Conservation (phyloP, 1,140 invertebrate species). For the Linepithema humile region DNA sequence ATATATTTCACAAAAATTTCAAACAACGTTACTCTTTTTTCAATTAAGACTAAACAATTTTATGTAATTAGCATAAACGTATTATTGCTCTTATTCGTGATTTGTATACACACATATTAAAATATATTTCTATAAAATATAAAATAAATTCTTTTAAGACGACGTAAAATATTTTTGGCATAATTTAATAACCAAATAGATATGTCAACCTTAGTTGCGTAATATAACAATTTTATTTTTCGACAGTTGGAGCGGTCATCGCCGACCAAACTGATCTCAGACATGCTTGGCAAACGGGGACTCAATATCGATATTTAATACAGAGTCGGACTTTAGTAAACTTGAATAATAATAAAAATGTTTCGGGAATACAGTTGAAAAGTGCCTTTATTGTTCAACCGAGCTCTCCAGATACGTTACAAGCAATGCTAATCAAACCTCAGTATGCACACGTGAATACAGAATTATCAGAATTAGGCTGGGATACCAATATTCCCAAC, state of each 20-base stretch:
- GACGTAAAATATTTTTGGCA: too few relatives aligned
- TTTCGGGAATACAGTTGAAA: too few relatives aligned
- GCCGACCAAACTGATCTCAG: slow-evolving; percentile 24
- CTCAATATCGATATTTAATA: slow-evolving; percentile 87
- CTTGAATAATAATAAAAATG: slow-evolving; percentile 84
- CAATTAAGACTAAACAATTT: not conserved
- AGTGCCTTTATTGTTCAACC: slow-evolving; percentile 84
- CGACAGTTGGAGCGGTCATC: slow-evolving; percentile 59
- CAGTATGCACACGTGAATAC: slow-evolving; percentile 86
- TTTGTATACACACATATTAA: too few relatives aligned
- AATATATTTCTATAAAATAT: too few relatives aligned
- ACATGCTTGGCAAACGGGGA: slow-evolving; percentile 85
- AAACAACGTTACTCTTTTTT: too few relatives aligned
- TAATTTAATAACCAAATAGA: not conserved
- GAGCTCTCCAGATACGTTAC: slow-evolving; percentile 81
- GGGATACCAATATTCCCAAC: slow-evolving; percentile 81
- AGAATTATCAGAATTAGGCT: slow-evolving; percentile 82
- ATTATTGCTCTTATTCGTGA: too few relatives aligned
- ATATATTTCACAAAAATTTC: too few relatives aligned
- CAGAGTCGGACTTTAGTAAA: slow-evolving; percentile 85
- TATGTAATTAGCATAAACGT: too few relatives aligned
- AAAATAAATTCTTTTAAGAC: too few relatives aligned
- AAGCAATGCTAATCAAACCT: slow-evolving; percentile 83
- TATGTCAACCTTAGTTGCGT: not conserved
- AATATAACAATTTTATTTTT: not conserved